Conservation (phyloP, 1,140 invertebrate species). For the Bactericera cockerelli region DNA sequence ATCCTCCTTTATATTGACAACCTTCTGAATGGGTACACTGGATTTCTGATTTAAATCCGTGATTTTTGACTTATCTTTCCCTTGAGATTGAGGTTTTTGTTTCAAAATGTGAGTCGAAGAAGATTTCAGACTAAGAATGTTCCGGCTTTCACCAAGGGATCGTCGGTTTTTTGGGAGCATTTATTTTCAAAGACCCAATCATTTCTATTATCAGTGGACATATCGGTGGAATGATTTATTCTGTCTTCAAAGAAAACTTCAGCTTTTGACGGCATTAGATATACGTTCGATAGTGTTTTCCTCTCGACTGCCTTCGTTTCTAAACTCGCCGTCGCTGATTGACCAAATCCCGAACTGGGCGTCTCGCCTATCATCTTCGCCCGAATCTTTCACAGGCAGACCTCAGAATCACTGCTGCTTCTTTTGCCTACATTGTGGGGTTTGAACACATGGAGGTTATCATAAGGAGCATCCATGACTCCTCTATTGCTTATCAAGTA, state of each 20-base stretch:
- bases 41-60: constrained; percentile 1
- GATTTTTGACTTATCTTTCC: neutral
- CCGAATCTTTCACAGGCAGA: neutral
- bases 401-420: neutral
- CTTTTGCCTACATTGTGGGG: neutral
- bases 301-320: too few species aligned
- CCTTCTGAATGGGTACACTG: neutral
- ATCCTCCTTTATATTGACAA: neutral
- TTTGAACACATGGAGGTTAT: neutral
- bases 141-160: neutral
- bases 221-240: too few species aligned
- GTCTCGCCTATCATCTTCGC: neutral
- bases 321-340: too few species aligned
- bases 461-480: neutral
- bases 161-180: neutral
- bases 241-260: too few species aligned
- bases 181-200: too few species aligned
- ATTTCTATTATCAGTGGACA: too few species aligned
- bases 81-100: neutral
- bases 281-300: too few species aligned
- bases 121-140: neutral
- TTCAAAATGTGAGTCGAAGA: neutral
- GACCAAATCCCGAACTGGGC: neutral
- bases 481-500: too few species aligned
- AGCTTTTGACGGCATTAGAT: too few species aligned